Percentiles rank a stretch among this genome's conserved stretches.
Conservation (phyloP, 64 coral and sea anemone genomes). For the Anthopleura sola region DNA sequence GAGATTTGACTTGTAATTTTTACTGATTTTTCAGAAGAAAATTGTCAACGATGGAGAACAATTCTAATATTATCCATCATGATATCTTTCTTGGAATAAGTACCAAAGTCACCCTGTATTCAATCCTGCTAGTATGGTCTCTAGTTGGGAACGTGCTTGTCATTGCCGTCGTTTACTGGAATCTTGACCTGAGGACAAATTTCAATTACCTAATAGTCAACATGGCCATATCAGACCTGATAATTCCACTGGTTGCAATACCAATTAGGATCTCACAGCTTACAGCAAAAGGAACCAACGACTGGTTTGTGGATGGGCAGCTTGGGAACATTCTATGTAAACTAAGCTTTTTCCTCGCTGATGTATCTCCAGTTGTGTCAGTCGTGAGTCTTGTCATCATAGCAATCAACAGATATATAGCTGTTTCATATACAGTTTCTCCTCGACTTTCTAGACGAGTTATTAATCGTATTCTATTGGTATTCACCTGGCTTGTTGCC, state of each 20-base stretch:
- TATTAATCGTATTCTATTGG: neutral
- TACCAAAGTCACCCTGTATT: conserved; percentile 4
- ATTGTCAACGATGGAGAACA: no score
- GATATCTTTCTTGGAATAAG: neutral
- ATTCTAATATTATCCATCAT: no score
- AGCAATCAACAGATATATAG: neutral
- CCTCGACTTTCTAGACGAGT: neutral
- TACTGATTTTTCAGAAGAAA: no score
- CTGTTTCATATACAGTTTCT: neutral
- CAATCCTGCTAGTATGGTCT: conserved; percentile 26
- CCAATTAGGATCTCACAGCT: neutral
- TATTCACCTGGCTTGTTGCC: neutral
- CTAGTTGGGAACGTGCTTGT: neutral
- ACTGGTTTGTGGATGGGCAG: neutral
- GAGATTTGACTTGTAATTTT: no score
- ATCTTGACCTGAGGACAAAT: neutral
- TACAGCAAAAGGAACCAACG: neutral
- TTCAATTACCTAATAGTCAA: neutral
- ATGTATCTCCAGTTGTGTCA: neutral
- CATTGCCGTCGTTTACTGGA: neutral
- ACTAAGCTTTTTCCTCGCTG: neutral
- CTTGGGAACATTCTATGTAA: neutral
- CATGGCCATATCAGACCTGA: neutral
- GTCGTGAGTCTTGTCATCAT: neutral
- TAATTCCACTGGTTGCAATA: neutral